Base-by-base conservation (phyloP, 1,140 invertebrate species). In the Ericerus pela region DNA sequence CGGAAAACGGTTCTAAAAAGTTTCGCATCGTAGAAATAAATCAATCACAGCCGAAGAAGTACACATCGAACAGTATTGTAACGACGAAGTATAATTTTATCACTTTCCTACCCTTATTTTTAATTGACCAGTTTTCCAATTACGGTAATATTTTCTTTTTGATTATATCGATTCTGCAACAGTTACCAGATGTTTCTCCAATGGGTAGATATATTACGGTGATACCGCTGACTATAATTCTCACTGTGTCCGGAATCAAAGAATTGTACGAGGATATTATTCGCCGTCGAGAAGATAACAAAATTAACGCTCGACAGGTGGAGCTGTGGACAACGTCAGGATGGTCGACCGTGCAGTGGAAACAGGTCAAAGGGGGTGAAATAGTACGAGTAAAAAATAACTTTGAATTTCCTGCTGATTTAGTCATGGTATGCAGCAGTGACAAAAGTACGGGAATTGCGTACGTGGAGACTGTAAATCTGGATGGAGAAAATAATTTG, bases 401-500 rank as follows among this genome's bases (percentile, higher is more conserved):
- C 65, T 79, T 81, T 65, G 90, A 92, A 69, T 94, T 96, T 68
- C 92, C 92, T 3, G 90, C 89, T n/a, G 92, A 96, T 74, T 72
- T 96, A 26, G 73, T 95, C 55, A 64, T 96, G 2, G 68, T 96
- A 47, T 81, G 90, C 0, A 93, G 90, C 4, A 88, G 82, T 82
- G 84, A 65, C 29, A 58, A 6, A 27, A 27, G 0, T 0, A 54
- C 94, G 87, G 86, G 36, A 92, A 98, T 76, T 96, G 93, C 65
- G 64, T 99, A 98, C 70, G 95, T 99, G 65, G 95, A 99, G 75
- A 99, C 96, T 14, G 87, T 94, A 11, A 98, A 98, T 75, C 73
- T 99, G 62, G 96, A 99, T 73, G 96, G 96, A 1, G 96, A 99
- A 73, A 99, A 94, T 2, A 99, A 99, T 75, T 73, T 99, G 41